Evolutionary conservation across 92 coral and sea anemone genomes (phyloP).

Genomic region (Parazoanthus darwini): DNA sequence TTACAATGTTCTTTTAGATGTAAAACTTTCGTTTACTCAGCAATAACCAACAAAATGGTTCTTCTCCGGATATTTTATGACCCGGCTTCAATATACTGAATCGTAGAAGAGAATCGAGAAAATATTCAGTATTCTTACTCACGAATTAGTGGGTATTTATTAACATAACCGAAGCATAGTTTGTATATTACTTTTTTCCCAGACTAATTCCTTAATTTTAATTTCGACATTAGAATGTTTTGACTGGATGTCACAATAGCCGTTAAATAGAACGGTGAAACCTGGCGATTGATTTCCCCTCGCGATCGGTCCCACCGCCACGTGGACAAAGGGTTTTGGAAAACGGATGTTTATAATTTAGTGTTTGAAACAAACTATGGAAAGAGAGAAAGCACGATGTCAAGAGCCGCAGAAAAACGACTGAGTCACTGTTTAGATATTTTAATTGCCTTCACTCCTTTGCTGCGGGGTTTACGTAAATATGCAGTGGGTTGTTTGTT

Average conservation of each 20-base stretch:
- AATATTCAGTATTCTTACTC: not conserved
- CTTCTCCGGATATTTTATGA: too few species aligned
- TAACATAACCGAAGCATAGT: not conserved
- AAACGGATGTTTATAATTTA: conserved; percentile 9
- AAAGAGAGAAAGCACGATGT: not conserved
- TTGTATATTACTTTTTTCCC: too few species aligned
- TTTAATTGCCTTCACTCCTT: not conserved
- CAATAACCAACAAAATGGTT: too few species aligned
- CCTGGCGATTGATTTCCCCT: not conserved
- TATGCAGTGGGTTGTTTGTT: not conserved
- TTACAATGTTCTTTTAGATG: too few species aligned
- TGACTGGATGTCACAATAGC: not conserved
- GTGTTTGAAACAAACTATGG: conserved; percentile 2
- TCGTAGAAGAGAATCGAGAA: not conserved
- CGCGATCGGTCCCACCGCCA: not conserved
- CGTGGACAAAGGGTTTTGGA: not conserved
- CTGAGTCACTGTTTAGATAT: not conserved
- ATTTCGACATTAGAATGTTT: too few species aligned
- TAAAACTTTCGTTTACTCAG: too few species aligned
- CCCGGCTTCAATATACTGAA: too few species aligned
- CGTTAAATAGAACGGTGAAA: too few species aligned
- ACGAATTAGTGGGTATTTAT: not conserved
- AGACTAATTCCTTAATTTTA: not conserved
- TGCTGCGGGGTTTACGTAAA: not conserved
- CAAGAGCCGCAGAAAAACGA: not conserved